Conservation (phyloP, 2,797 vertebrate species). For the Threskiornis aethiopicus region DNA sequence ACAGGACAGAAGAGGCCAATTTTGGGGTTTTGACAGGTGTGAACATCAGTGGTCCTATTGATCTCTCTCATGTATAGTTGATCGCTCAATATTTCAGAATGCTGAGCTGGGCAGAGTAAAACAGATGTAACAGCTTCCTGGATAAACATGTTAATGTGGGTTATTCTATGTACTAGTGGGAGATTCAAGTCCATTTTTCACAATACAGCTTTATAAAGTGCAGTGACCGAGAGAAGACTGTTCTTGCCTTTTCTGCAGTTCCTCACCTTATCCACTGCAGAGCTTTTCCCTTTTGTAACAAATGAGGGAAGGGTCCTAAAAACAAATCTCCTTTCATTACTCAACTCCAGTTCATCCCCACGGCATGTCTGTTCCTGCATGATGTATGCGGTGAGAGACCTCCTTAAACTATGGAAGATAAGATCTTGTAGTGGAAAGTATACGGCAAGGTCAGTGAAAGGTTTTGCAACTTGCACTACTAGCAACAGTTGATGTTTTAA, state of each 20-base stretch:
- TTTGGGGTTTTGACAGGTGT: background rate
- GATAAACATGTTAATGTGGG: background rate
- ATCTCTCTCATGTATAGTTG: background rate
- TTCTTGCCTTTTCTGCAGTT: background rate
- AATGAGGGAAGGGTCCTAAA: background rate
- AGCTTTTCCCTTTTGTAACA: background rate
- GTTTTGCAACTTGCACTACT: background rate
- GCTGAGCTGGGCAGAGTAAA: background rate
- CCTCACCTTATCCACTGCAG: background rate
- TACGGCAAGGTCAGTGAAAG: background rate
- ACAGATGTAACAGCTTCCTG: background rate
- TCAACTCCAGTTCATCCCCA: background rate
- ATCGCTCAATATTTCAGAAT: background rate
- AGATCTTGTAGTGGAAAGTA: background rate
- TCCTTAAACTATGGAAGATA: background rate
- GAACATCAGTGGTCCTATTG: background rate
- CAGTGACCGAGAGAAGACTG: accelerated
- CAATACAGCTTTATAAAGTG: background rate
- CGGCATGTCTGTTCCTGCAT: background rate
- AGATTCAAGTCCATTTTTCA: background rate
- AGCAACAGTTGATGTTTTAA: background rate
- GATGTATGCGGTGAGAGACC: background rate
- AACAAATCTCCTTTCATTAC: background rate
- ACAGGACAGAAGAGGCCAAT: background rate
- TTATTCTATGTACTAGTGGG: background rate